Evolutionary conservation across 2,888 invertebrate species (phyloP), one percentile per base, ranked within the genome.

Genomic region (Pseudolycoriella hygida): DNA sequence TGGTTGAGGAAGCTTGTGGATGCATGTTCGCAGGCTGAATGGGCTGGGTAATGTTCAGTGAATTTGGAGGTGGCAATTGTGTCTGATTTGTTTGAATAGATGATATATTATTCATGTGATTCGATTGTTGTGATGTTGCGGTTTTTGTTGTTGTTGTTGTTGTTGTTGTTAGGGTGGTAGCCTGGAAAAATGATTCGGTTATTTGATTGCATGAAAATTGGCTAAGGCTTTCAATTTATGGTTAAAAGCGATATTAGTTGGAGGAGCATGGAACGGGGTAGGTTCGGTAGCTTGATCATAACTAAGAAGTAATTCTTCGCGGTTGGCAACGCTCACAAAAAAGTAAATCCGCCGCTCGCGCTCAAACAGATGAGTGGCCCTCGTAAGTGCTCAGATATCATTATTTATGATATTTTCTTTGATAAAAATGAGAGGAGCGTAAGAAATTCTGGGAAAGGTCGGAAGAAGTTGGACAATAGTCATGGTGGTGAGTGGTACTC

Each of bases 91-190:
- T 41, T 46, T 46, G 47, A 44, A 42, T 34, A 32, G 43, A 42
- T 38, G 47, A 45, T 39, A 41, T 45, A 17, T 50, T 48, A 44
- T 47, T 50, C 30, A 47, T 49, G 44, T 50, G 47, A 17, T 50
- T 45, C 40, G 47, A 42, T 15, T 25, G 25, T 37, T 46, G 43
- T 44, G 44, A 46, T 17, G 39, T 39, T 12, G 43, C 39, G 25
- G 47, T 40, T 15, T 48, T 41, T 20, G 41, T 64, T 55, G 54
- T 69, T 61, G 44, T 59, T 32, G 60, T 67, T n/a, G n/a, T n/a
- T 25, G 25, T 25, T 64, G 48, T 57, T 39, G 43, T 55, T 42
- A 2, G 59, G 56, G 47, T 67, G 67, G n/a, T n/a, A n/a, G 32
- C 37, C 34, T 34, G 34, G 34, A 34, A 34, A 12, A 34, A 8